phyloP scores from a whole-genome alignment of 2,113 vertebrate genomes.

The Cepphus grylle region DNA sequence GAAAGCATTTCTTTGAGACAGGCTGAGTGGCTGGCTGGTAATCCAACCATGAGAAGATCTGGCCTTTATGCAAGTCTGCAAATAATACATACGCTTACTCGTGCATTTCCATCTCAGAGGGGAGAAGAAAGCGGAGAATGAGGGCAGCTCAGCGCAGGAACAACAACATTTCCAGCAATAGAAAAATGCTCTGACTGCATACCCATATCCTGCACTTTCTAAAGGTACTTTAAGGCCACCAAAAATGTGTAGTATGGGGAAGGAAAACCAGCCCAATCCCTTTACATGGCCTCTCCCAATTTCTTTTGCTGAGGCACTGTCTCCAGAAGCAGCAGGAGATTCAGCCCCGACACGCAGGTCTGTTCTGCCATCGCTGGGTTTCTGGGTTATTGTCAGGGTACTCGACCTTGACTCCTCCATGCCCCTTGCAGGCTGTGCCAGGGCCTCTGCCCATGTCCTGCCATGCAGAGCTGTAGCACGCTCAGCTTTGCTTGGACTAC shows the following conservation, averaged over 20 bases:
- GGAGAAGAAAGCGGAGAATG: slow-evolving; percentile 42
- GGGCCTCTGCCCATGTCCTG: neutral
- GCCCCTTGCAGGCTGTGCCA: neutral
- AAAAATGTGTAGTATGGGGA: slow-evolving; percentile 5
- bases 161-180: slow-evolving; percentile 5
- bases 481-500: neutral
- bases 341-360: neutral
- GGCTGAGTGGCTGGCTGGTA: slow-evolving; percentile 50
- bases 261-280: neutral
- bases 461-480: neutral
- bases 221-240: slow-evolving; percentile 55
- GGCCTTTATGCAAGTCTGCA: slow-evolving; percentile 36
- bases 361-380: neutral
- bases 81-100: slow-evolving; percentile 44
- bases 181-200: slow-evolving; percentile 18
- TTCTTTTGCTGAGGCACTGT: neutral
- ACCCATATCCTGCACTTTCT: slow-evolving; percentile 8
- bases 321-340: neutral
- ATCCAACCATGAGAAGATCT: slow-evolving; percentile 60
- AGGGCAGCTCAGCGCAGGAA: slow-evolving; percentile 3
- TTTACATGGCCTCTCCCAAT: neutral
- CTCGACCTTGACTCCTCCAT: neutral
- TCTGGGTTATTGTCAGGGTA: neutral
- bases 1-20: slow-evolving; percentile 61
- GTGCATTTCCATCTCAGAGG: slow-evolving; percentile 27